A percentile compares a stretch with the other conserved stretches of the same genome.
Evolutionary conservation across 2,113 vertebrate genomes (phyloP).

Genomic region (Regulus satrapa): DNA sequence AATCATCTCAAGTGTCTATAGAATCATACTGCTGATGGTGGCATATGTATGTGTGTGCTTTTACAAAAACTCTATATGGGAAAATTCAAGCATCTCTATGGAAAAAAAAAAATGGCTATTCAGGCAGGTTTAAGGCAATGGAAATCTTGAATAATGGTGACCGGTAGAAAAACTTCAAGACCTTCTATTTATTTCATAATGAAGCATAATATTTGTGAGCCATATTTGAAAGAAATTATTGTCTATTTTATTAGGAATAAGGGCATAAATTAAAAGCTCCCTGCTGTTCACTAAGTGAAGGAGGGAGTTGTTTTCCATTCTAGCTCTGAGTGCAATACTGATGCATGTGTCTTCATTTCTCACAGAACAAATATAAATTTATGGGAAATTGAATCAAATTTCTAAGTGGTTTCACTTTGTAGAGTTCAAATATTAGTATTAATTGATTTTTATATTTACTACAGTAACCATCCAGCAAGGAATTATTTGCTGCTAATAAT

Average conservation of each 20-base stretch:
- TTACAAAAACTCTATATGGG: background rate
- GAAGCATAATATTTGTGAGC: accelerated
- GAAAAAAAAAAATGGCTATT: background rate
- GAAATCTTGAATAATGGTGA: background rate
- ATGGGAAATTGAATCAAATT: background rate
- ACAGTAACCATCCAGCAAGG: background rate
- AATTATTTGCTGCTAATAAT: background rate
- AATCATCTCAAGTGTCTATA: background rate
- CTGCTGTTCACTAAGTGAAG: background rate
- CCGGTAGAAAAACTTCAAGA: background rate
- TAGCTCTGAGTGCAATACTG: background rate
- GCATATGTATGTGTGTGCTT: background rate
- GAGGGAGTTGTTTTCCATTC: background rate
- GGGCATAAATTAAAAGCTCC: background rate
- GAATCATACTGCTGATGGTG: background rate
- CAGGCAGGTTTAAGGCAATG: background rate
- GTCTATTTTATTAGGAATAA: background rate
- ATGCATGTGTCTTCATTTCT: background rate
- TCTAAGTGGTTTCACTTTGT: background rate
- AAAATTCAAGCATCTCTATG: background rate
- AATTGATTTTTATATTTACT: background rate
- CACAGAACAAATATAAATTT: background rate
- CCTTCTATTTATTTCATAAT: background rate
- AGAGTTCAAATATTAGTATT: background rate
- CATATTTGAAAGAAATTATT: background rate